phyloP scores from a whole-genome alignment of 2,113 vertebrate genomes.

The Cettia cetti region DNA sequence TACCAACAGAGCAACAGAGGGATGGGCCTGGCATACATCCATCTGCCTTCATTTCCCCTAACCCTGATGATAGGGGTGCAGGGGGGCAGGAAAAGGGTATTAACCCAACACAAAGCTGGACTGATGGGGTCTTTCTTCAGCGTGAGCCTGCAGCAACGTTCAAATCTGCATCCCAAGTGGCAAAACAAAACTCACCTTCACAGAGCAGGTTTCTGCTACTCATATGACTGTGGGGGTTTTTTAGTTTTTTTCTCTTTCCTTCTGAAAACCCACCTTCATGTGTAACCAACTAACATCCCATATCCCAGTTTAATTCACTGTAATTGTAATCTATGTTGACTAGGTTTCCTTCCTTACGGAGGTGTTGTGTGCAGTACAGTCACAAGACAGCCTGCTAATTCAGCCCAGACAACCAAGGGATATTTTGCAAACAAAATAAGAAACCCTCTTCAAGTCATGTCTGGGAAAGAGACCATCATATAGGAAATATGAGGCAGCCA shows the following conservation, averaged over 20 bases:
- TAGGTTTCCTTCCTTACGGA: not conserved
- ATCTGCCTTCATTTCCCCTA: not conserved
- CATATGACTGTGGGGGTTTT: accelerated
- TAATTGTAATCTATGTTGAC: not conserved
- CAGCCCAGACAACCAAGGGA: not conserved
- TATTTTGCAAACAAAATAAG: not conserved
- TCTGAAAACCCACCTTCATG: not conserved
- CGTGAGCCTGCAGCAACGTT: accelerated
- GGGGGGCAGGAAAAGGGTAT: not conserved
- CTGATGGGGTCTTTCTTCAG: not conserved
- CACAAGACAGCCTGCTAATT: not conserved
- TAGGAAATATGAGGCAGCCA: not conserved
- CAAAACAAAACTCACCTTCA: not conserved
- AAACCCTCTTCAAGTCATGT: not conserved
- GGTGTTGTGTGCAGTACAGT: not conserved
- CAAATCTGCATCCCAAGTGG: accelerated
- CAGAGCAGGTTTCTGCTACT: not conserved
- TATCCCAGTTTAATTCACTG: not conserved
- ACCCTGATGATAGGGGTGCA: not conserved
- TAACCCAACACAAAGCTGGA: not conserved
- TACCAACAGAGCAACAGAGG: not conserved
- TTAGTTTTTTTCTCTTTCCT: not conserved
- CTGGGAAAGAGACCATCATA: not conserved
- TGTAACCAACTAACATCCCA: not conserved
- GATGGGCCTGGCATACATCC: not conserved